Evolutionary conservation across 2,113 vertebrate species (phyloP).

Genomic region (Zosterops borbonicus): DNA sequence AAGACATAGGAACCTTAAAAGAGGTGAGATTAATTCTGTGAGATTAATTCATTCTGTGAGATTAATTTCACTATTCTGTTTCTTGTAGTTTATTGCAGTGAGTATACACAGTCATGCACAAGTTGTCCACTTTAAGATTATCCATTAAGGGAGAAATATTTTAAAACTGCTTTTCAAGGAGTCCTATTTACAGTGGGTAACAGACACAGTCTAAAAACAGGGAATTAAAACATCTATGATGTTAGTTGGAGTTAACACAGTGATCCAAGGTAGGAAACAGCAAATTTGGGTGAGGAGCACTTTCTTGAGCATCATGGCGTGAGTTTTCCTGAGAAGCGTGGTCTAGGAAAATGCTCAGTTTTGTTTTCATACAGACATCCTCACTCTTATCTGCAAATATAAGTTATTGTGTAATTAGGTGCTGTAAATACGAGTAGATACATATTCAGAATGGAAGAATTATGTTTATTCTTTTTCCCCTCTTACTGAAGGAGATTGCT

Average conservation of each 20-base stretch:
- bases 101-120: background rate
- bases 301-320: background rate
- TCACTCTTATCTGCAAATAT: background rate
- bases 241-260: background rate
- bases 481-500: background rate
- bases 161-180: background rate
- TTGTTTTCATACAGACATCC: background rate
- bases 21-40: background rate
- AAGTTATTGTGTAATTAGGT: background rate
- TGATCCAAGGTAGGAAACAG: background rate
- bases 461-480: accelerated
- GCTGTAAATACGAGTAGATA: background rate
- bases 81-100: background rate
- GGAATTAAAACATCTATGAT: background rate
- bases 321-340: background rate
- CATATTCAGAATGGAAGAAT: background rate
- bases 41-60: background rate
- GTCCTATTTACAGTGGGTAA: background rate
- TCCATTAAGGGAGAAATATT: background rate
- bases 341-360: background rate
- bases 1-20: background rate
- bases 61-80: background rate
- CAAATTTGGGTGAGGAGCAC: background rate
- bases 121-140: background rate
- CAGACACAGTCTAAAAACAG: background rate